Percentiles rank a stretch among this genome's conserved stretches.
phyloP scores from a whole-genome alignment of 2,113 vertebrate genomes.

The Zosterops japonicus region DNA sequence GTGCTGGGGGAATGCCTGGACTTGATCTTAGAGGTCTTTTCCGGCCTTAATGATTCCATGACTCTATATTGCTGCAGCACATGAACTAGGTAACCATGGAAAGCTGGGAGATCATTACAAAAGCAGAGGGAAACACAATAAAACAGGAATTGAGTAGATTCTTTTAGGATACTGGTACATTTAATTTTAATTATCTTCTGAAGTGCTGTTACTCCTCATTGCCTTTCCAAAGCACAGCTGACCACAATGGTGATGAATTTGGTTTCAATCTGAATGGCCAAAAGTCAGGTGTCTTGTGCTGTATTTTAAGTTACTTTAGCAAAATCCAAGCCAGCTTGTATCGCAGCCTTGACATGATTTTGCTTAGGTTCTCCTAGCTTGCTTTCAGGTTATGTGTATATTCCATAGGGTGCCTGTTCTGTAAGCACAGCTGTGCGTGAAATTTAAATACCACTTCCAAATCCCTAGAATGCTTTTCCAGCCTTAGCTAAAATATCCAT shows the following conservation, averaged over 20 bases:
- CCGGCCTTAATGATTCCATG: neutral
- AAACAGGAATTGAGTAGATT: neutral
- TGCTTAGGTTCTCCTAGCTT: neutral
- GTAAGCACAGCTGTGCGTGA: neutral
- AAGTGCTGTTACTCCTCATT: neutral
- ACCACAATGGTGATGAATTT: neutral
- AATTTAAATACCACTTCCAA: neutral
- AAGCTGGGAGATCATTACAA: neutral
- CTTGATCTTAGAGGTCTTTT: accelerated
- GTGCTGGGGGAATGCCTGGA: neutral
- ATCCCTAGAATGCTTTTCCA: neutral
- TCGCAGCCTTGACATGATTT: neutral
- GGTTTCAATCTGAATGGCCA: neutral
- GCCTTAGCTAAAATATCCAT: neutral
- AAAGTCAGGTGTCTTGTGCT: neutral
- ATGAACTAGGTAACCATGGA: neutral
- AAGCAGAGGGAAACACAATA: neutral
- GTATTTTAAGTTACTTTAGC: neutral
- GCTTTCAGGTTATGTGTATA: neutral
- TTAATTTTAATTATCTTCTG: neutral
- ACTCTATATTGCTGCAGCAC: neutral
- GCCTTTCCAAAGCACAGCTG: neutral
- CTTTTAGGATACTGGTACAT: neutral
- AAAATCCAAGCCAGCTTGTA: neutral
- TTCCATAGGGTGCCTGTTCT: neutral